Conservation (phyloP, 2,888 invertebrate genomes). For the Gortyna flavago region DNA sequence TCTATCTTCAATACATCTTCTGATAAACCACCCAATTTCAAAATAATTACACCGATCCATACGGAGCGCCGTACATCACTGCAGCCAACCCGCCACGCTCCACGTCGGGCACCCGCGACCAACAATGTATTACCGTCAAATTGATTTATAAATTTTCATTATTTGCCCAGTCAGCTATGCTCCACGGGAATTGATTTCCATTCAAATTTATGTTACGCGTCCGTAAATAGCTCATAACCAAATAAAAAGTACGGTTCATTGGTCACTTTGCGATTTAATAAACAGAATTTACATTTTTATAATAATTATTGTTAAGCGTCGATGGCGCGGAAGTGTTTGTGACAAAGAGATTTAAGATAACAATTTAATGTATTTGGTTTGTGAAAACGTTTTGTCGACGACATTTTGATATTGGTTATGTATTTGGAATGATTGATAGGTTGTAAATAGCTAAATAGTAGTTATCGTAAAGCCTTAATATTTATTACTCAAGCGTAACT, state of each 20-base stretch:
- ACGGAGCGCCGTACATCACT: slow-evolving; percentile 43
- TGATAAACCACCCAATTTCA: slow-evolving; percentile 8
- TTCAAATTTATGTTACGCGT: slow-evolving; percentile 64
- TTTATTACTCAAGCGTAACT: neutral
- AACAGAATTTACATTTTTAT: slow-evolving; percentile 53
- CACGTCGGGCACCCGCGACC: slow-evolving; percentile 39
- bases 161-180: slow-evolving; percentile 65
- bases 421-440: neutral
- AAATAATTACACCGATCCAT: slow-evolving; percentile 28
- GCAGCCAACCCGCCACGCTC: slow-evolving; percentile 11
- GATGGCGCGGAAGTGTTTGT: slow-evolving; percentile 33
- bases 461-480: neutral
- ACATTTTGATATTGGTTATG: neutral
- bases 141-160: slow-evolving; percentile 74
- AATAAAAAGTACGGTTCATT: slow-evolving; percentile 61
- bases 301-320: slow-evolving; percentile 43
- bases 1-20: neutral
- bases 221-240: slow-evolving; percentile 59
- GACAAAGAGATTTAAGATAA: too few species aligned
- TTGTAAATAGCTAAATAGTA: too few species aligned
- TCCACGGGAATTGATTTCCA: slow-evolving; percentile 64
- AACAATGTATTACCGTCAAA: slow-evolving; percentile 67
- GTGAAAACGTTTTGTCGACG: slow-evolving; percentile 11
- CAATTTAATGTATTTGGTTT: too few species aligned
- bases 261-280: slow-evolving; percentile 51